Evolutionary conservation across 2,113 vertebrate genomes (phyloP).

Genomic region (Ancistrus triradiatus): DNA sequence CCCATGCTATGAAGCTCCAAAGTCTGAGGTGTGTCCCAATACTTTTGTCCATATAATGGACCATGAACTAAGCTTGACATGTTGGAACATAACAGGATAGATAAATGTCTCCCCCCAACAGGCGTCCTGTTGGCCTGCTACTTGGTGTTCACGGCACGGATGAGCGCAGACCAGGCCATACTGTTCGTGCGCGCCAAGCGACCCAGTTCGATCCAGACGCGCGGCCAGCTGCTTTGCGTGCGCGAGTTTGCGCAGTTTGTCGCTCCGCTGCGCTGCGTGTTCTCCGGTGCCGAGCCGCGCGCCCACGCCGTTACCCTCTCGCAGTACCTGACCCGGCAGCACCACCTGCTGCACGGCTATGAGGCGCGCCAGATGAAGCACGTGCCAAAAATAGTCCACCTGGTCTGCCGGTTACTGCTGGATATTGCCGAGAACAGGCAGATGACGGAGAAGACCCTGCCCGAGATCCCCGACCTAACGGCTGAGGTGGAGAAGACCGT

Average conservation of each 20-base stretch:
- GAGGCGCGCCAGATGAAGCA: slow-evolving; percentile 90
- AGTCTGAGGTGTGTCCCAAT: no score
- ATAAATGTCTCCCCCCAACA: slow-evolving; percentile 49
- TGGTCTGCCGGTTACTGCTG: slow-evolving; percentile 81
- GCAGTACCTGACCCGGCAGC: slow-evolving; percentile 90
- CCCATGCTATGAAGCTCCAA: no score
- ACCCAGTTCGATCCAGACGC: slow-evolving; percentile 92
- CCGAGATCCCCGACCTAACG: slow-evolving; percentile 75
- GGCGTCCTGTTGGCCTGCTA: slow-evolving; percentile 94
- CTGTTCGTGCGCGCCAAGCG: slow-evolving; percentile 91
- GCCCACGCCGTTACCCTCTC: slow-evolving; percentile 79
- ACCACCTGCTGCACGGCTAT: slow-evolving; percentile 90
- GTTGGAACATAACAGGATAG: no score
- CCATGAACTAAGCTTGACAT: no score
- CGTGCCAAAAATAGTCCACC: slow-evolving; percentile 87
- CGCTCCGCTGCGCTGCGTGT: slow-evolving; percentile 82
- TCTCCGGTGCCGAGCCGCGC: slow-evolving; percentile 82
- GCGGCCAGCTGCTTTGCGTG: slow-evolving; percentile 88
- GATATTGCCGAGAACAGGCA: slow-evolving; percentile 84
- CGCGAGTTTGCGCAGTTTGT: slow-evolving; percentile 93
- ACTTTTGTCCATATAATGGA: no score
- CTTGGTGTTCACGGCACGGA: slow-evolving; percentile 89
- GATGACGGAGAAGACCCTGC: slow-evolving; percentile 61
- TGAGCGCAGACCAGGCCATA: slow-evolving; percentile 95
- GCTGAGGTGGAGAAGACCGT: slow-evolving; percentile 88